phyloP scores from a whole-genome alignment of 2,113 vertebrate species.

The Platysteira castanea region DNA sequence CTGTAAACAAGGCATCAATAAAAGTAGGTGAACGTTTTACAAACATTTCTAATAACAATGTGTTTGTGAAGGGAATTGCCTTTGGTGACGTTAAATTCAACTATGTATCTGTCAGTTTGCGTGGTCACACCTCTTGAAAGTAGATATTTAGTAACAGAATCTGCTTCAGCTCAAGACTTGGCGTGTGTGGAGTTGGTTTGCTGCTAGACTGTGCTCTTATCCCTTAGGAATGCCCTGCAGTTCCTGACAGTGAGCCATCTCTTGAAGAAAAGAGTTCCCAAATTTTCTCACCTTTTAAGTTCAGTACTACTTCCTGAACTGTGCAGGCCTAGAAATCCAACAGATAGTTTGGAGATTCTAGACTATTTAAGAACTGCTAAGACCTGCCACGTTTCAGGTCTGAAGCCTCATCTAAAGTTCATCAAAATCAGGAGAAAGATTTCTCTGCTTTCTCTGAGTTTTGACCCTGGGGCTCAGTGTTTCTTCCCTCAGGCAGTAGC shows the following conservation, averaged over 20 bases:
- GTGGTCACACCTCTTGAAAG: background rate
- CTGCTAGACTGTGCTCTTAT: background rate
- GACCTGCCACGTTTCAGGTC: background rate
- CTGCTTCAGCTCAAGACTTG: background rate
- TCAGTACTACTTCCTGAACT: background rate
- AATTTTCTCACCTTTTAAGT: background rate
- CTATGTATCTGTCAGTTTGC: background rate
- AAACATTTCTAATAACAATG: slow-evolving; percentile 29
- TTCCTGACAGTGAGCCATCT: background rate
- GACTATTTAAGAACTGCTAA: background rate
- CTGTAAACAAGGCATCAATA: slow-evolving; percentile 93
- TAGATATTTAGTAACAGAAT: background rate
- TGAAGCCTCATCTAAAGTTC: background rate
- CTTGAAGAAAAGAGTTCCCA: background rate
- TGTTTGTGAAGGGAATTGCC: slow-evolving; percentile 25
- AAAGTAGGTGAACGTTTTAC: slow-evolving; percentile 74
- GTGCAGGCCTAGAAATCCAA: background rate
- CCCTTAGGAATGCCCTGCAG: background rate
- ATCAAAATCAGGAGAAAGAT: background rate
- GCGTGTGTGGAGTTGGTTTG: background rate
- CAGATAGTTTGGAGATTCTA: background rate
- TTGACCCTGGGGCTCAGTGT: background rate
- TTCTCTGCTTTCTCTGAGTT: background rate
- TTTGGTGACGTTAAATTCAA: background rate
- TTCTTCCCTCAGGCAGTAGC: background rate